Percentiles rank a stretch among this genome's conserved stretches.
phyloP scores from a whole-genome alignment of 2,888 invertebrate genomes.

The Drosophila neonasuta region DNA sequence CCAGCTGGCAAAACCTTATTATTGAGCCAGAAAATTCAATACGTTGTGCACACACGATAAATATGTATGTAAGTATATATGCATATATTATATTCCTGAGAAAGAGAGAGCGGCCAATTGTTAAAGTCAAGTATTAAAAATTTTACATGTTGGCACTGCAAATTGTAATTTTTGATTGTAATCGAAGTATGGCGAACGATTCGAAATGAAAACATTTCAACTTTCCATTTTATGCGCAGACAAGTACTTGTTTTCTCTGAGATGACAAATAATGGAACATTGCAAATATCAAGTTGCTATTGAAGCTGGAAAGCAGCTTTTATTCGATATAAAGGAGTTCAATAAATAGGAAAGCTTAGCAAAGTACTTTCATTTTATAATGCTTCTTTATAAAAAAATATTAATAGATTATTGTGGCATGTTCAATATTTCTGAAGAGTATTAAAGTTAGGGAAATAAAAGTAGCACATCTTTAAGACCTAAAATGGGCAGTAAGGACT shows the following conservation, averaged over 20 bases:
- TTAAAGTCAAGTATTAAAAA: slow-evolving; percentile 10
- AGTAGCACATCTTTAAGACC: no score
- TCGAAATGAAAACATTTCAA: neutral
- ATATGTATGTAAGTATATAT: neutral
- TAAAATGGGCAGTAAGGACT: no score
- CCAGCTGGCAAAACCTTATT: slow-evolving; percentile 52
- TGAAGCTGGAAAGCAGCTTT: no score
- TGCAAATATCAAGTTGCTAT: no score
- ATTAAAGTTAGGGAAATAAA: no score
- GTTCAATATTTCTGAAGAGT: no score
- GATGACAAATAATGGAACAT: no score
- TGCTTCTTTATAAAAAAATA: no score
- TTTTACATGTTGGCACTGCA: neutral
- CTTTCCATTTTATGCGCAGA: neutral
- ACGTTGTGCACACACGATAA: slow-evolving; percentile 9
- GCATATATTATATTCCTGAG: neutral
- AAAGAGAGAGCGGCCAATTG: neutral
- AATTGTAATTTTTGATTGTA: slow-evolving; percentile 3
- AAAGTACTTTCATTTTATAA: no score
- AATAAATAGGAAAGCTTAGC: no score
- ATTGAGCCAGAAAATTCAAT: slow-evolving; percentile 57
- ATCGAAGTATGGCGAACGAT: neutral
- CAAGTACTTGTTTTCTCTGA: neutral
- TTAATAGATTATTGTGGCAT: no score
- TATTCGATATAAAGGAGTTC: no score